phyloP scores from a whole-genome alignment of 2,113 vertebrate genomes.

The Aptenodytes patagonicus region DNA sequence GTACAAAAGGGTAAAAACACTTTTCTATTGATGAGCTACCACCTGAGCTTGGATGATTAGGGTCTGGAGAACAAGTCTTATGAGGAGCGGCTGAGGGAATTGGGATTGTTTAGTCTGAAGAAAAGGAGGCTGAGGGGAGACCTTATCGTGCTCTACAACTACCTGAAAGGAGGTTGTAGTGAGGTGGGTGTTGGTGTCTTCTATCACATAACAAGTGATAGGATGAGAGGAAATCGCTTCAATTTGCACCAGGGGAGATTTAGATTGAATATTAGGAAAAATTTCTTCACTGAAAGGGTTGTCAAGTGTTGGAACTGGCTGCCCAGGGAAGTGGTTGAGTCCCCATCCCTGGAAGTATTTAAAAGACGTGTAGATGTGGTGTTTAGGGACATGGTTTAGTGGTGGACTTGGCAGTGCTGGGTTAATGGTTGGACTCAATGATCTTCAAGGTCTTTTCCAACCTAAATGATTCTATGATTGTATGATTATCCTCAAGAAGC shows the following conservation, averaged over 20 bases:
- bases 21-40: not conserved
- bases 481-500: not conserved
- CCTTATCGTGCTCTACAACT: not conserved
- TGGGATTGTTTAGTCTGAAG: not conserved
- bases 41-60: not conserved
- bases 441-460: not conserved
- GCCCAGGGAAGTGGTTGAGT: not conserved
- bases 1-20: not conserved
- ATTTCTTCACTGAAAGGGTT: not conserved
- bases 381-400: not conserved
- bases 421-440: not conserved
- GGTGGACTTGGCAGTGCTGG: not conserved
- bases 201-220: not conserved
- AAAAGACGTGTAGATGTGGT: not conserved
- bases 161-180: not conserved
- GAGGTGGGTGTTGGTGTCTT: not conserved
- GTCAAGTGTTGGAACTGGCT: not conserved
- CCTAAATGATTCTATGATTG: not conserved
- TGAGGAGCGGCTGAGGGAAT: not conserved
- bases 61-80: not conserved
- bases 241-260: not conserved
- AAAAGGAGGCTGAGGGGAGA: not conserved
- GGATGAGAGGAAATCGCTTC: not conserved
- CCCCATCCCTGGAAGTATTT: not conserved
- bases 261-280: not conserved